Conservation (phyloP, 2,113 vertebrate genomes). For the Ivindomyrus marchei region DNA sequence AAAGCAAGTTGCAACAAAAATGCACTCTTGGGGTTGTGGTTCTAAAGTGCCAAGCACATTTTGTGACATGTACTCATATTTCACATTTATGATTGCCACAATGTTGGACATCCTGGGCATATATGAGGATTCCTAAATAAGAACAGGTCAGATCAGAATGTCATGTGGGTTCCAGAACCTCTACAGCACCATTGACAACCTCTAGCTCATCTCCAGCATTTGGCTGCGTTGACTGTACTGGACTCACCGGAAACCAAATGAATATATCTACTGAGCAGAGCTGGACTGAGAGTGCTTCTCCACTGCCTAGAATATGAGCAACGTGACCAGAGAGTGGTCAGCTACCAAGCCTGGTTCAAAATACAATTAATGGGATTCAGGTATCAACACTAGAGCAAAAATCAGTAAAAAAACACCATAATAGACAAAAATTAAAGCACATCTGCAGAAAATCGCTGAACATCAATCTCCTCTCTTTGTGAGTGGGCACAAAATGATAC, state of each 20-base stretch:
- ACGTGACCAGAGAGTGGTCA: background rate
- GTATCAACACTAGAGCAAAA: background rate
- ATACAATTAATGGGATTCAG: background rate
- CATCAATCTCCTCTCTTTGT: background rate
- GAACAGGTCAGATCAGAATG: background rate
- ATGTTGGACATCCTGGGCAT: background rate
- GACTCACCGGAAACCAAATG: background rate
- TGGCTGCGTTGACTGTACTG: background rate
- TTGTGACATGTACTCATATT: background rate
- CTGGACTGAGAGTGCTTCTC: background rate
- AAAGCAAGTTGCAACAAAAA: background rate
- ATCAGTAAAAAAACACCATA: background rate
- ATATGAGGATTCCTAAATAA: background rate
- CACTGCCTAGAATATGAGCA: background rate
- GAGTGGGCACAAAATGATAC: background rate
- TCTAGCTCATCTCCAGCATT: background rate
- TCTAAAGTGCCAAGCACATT: background rate
- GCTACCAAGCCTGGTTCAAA: background rate
- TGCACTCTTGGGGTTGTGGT: background rate
- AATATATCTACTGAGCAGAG: background rate
- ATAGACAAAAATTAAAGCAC: background rate
- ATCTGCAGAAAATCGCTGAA: background rate
- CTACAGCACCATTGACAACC: background rate
- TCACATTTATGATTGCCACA: background rate
- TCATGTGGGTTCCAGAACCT: background rate